Evolutionary conservation across 1,140 invertebrate species (phyloP), one percentile per base, ranked within the genome.

Genomic region (Nylanderia fulva): DNA sequence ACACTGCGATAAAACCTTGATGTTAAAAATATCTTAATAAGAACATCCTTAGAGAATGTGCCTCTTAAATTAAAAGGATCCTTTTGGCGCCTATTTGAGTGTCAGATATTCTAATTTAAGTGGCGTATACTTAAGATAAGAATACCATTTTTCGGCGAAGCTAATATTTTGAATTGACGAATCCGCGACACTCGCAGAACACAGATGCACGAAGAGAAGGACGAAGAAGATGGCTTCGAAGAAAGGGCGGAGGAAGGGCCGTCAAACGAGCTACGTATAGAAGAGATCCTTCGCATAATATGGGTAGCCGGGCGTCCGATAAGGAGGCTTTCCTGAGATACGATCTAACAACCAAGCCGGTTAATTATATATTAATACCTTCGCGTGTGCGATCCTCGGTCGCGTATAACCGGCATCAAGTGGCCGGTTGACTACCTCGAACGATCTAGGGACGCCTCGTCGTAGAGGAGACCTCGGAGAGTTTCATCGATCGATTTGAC

Each of bases 321-420:
- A 94, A 93, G 91, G 69, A 91, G 90, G 76, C 75, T 88, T 91
- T 89, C 71, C 87, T 91, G 93, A 88, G 92, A 94, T 94, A 94
- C 64, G 75, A 94, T 95, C 94, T 93, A n/a, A 92, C 92, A 92
- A 91, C 86, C 91, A 87, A 89, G 85, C 91, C 89, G 89, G 93
- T 93, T 95, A 95, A 95, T 95, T 95, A 95, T 94, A 94, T 92
- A 94, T 95, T 95, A 94, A 95, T 95, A 92, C 91, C 89, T 92
- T 94, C 76, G 93, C 93, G 93, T 94, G 93, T 94, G 93, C 92
- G 91, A 93, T 93, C 88, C 91, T 90, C 84, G 88, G 77, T 84
- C 90, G 80, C 88, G 88, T 90, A 87, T 84, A 87, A 88, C 86
- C 84, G 68, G 86, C 90, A 89, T 90, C 74, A 90, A 90, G 79